Evolutionary conservation across 2,113 vertebrate species (phyloP), one percentile per base, ranked within the genome.

Genomic region (Chamaea fasciata): DNA sequence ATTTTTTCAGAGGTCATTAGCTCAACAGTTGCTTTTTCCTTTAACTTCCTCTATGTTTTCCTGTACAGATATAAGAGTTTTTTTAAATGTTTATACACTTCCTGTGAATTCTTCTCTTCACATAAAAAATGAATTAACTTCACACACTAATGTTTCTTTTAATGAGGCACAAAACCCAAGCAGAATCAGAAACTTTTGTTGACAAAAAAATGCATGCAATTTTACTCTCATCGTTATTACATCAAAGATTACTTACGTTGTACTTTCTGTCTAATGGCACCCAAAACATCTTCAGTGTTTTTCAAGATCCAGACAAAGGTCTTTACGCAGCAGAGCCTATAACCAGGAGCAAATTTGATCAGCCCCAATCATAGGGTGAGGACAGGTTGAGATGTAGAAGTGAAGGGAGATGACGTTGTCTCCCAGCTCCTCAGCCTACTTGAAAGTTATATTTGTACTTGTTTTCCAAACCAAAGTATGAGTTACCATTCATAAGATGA

Each of bases 341-440:
- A 73, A 46, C 42, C 33, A 76, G 35, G 47, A 68, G 6, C 5
- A 86, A 46, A 53, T 76, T 2, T 67, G 24, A 79, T 15, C 24
- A 53, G 13, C 3, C 20, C 8, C 22, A 76, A 46, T 28, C 0
- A 0, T 42, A 23, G 23, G 1, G 5, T 62, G 35, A 37, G 28
- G 46, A 31, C 9, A 47, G 11, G 10, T 8, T 50, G 30, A 65
- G 50, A 15, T 20, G 15, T 15, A 56, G 27, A 73, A 60, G 11
- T 18, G 13, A 79, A 70, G 6, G 24, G 20, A 55, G 8, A 44
- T 42, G 23, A 69, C 0, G 1, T 26, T 24, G 13, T 39, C 12
- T 50, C 8, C 13, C 49, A 69, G 13, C 7, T 62, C 8, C 30
- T 6, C 46, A 56, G 5, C 5, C 12, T 35, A 10, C 11, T 12